Evolutionary conservation across 2,888 invertebrate species (phyloP).

Genomic region (Plebejus anna): DNA sequence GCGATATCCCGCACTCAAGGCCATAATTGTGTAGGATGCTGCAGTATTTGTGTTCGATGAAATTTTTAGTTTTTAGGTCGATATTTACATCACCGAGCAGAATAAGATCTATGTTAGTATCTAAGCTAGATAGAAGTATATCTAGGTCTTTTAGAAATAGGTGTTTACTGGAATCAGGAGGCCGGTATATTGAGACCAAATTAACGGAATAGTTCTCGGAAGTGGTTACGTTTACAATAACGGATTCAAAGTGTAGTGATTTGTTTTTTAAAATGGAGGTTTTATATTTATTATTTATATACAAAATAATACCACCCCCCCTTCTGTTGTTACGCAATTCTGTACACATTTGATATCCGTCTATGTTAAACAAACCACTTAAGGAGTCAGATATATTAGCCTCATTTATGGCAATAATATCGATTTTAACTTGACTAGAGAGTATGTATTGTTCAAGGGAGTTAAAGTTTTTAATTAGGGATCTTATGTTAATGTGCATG

Average conservation of each 20-base stretch:
- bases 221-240: neutral
- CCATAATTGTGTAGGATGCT: no score
- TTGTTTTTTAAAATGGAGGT: conserved; percentile 27
- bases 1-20: no score
- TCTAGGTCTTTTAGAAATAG: no score
- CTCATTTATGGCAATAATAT: conserved; percentile 37
- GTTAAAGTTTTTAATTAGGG: conserved; percentile 8
- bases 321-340: conserved; percentile 35
- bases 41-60: no score
- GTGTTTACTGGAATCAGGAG: neutral
- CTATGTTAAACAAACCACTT: conserved; percentile 36
- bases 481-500: conserved; percentile 2
- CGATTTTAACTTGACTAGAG: conserved; percentile 26
- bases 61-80: no score
- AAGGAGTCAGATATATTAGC: conserved; percentile 36
- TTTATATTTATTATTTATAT: conserved; percentile 32
- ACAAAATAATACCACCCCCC: conserved; percentile 39
- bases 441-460: neutral
- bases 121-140: no score
- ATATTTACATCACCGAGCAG: no score
- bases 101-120: no score
- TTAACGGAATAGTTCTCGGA: neutral
- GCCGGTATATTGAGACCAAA: neutral
- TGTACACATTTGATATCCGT: conserved; percentile 39
- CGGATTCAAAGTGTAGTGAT: conserved; percentile 34